Percentiles rank a stretch among this genome's conserved stretches.
Conservation (phyloP, 2,888 invertebrate species). For the Boloria euphrosyne region DNA sequence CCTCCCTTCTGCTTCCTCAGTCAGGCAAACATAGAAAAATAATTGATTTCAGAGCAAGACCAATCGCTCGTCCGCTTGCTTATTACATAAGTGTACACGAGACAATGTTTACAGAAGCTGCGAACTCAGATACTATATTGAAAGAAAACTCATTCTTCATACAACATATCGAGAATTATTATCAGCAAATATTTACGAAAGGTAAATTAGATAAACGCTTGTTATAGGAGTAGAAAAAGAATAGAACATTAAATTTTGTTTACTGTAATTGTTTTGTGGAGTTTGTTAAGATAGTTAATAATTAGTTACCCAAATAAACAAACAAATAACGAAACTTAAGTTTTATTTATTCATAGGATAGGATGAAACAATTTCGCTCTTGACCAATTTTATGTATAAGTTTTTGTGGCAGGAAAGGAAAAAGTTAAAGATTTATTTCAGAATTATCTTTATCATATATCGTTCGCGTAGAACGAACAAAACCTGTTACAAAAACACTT, state of each 20-base stretch:
- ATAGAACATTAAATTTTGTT: no score
- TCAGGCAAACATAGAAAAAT: background rate
- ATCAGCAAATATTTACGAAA: no score
- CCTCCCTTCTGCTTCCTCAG: no score
- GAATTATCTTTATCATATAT: slow-evolving; percentile 14
- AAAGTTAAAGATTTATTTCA: slow-evolving; percentile 3
- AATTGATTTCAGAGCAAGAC: background rate
- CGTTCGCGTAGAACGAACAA: slow-evolving; percentile 3
- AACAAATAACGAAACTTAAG: background rate
- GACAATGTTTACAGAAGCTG: background rate
- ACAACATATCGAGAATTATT: no score
- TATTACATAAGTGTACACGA: background rate
- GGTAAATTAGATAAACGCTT: no score
- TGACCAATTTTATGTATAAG: background rate
- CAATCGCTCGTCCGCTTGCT: background rate
- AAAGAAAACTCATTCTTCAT: slow-evolving; percentile 14
- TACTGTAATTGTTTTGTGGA: no score
- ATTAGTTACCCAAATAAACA: no score
- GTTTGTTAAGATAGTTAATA: no score
- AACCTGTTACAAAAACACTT: slow-evolving; percentile 19
- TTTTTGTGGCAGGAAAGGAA: slow-evolving; percentile 5
- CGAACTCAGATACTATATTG: slow-evolving; percentile 10
- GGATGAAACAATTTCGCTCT: background rate
- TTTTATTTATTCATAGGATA: background rate
- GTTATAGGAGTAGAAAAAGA: no score